A percentile compares a stretch with the other conserved stretches of the same genome.
phyloP scores from a whole-genome alignment of 1,140 invertebrate species.

The Fopius arisanus region DNA sequence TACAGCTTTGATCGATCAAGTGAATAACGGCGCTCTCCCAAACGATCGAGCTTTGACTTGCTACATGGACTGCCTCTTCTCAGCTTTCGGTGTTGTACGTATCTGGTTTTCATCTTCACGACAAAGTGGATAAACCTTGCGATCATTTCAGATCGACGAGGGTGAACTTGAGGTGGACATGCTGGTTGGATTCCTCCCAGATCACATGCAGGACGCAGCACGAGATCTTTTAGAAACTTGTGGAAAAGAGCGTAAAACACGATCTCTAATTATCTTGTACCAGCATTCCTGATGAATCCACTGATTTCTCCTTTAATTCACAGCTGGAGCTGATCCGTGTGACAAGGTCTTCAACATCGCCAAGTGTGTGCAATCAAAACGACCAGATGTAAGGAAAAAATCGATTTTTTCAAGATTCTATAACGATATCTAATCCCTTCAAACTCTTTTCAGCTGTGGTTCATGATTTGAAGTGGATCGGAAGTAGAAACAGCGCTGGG shows the following conservation, averaged over 20 bases:
- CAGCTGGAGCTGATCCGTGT: slow-evolving; percentile 47
- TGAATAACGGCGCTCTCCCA: slow-evolving; percentile 40
- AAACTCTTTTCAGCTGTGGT: slow-evolving; percentile 47
- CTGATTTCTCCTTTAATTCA: slow-evolving; percentile 18
- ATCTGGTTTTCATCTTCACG: not conserved
- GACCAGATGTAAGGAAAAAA: slow-evolving; percentile 47
- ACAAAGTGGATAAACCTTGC: not conserved
- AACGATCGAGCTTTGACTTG: slow-evolving; percentile 51
- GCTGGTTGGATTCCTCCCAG: slow-evolving; percentile 28
- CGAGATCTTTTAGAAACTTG: not conserved
- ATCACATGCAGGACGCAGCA: slow-evolving; percentile 22
- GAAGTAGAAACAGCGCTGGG: slow-evolving; percentile 20
- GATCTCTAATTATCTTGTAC: not conserved
- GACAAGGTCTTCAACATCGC: slow-evolving; percentile 49
- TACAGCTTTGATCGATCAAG: slow-evolving; percentile 52
- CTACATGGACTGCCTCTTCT: slow-evolving; percentile 58
- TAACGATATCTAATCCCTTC: not conserved
- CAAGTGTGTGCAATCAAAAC: slow-evolving; percentile 40
- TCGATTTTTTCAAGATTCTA: not conserved
- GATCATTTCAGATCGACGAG: slow-evolving; percentile 27
- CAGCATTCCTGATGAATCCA: not conserved
- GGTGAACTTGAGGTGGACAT: slow-evolving; percentile 28
- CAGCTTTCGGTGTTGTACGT: slow-evolving; percentile 55
- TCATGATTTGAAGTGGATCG: slow-evolving; percentile 44
- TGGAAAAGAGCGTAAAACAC: slow-evolving; percentile 19